Evolutionary conservation across 2,888 invertebrate species (phyloP).

Genomic region (Metellina segmentata): DNA sequence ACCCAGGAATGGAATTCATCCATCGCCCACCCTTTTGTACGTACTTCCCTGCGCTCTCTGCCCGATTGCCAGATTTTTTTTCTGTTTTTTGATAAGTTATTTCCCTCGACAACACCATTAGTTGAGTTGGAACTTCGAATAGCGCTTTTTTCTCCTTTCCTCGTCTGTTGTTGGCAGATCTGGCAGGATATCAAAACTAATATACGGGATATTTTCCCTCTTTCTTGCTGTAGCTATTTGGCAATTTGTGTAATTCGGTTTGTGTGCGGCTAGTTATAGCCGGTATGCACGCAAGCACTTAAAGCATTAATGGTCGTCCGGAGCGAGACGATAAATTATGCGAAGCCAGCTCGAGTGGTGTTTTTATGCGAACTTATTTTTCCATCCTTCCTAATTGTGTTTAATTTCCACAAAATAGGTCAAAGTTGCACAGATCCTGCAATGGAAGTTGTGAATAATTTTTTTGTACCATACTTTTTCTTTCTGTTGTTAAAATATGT

Average conservation of each 20-base stretch:
- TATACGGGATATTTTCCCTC: neutral
- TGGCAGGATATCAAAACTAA: neutral
- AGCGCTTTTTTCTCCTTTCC: neutral
- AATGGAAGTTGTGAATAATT: neutral
- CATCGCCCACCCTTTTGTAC: constrained; percentile 43
- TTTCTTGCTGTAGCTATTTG: neutral
- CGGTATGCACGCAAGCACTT: neutral
- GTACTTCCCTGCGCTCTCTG: constrained; percentile 14
- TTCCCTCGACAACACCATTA: neutral
- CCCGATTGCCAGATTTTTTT: constrained; percentile 23
- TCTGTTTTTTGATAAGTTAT: constrained; percentile 9
- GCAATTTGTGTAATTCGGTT: neutral
- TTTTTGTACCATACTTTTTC: neutral
- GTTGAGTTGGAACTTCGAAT: neutral
- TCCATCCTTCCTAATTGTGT: neutral
- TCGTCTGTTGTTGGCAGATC: neutral
- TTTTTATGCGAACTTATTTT: neutral
- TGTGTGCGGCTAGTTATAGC: neutral
- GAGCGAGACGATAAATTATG: neutral
- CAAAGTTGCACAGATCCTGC: neutral
- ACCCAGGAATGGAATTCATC: constrained; percentile 46
- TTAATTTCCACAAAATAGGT: neutral
- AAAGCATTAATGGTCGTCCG: neutral
- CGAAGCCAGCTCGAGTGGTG: neutral
- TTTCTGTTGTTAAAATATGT: neutral